These are phyloP conservation scores for Drosophila austrosaltans DNA, from an alignment of 2,888 invertebrate species.

Conservation along the genomic window DNA sequence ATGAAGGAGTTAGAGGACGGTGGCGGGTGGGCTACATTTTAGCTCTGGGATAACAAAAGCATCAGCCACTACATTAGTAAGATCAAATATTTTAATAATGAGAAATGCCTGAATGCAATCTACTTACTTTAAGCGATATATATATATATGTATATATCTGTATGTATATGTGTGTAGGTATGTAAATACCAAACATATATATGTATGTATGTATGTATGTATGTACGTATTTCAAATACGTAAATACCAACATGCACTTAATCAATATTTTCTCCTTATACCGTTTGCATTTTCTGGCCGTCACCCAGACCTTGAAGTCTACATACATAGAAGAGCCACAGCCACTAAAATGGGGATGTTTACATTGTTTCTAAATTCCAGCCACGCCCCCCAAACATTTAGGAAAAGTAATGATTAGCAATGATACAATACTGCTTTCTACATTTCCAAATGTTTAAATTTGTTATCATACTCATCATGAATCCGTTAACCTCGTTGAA, in stretches of 20 bases:
- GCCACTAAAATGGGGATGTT: background rate
- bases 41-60: slow-evolving; percentile 8
- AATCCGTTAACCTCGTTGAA: too few relatives aligned
- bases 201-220: too few relatives aligned
- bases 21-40: background rate
- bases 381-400: background rate
- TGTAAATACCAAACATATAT: background rate
- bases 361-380: background rate
- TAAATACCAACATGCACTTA: slow-evolving; percentile 12
- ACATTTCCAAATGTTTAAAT: background rate
- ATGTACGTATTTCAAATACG: background rate
- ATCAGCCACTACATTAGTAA: slow-evolving; percentile 16
- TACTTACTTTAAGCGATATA: slow-evolving; percentile 4
- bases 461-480: too few relatives aligned
- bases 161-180: background rate
- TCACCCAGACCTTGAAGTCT: slow-evolving; percentile 7
- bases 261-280: background rate
- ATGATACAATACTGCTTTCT: background rate
- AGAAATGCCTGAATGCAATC: slow-evolving; percentile 18
- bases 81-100: slow-evolving; percentile 22
- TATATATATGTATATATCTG: background rate
- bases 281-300: slow-evolving; percentile 4
- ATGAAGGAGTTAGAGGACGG: background rate
- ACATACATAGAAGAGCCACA: background rate
- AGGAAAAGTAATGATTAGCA: background rate